Percentiles rank a stretch among this genome's conserved stretches.
phyloP scores from a whole-genome alignment of 1,140 invertebrate genomes.

The Plodia interpunctella region DNA sequence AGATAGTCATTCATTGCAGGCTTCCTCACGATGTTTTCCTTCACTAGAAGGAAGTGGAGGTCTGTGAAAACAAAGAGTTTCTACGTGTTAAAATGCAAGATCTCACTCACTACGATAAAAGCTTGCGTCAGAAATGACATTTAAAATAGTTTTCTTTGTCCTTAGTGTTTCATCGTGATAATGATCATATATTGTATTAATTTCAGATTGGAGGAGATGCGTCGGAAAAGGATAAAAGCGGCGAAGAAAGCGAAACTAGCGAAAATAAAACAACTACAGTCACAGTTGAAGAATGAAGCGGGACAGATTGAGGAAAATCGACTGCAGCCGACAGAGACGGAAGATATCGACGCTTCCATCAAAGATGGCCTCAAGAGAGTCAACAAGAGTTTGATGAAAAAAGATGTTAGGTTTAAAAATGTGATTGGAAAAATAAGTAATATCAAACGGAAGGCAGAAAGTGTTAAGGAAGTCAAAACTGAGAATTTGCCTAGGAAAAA shows the following conservation, averaged over 20 bases:
- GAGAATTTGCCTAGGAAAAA: constrained; percentile 34
- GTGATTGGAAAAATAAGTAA: constrained; percentile 75
- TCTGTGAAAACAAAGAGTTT: too few species aligned
- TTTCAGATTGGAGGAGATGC: constrained; percentile 66
- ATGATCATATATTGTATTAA: too few species aligned
- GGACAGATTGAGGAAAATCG: constrained; percentile 28
- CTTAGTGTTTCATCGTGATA: too few species aligned
- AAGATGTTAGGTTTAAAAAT: constrained; percentile 71
- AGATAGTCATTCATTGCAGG: too few species aligned
- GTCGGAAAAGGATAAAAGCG: constrained; percentile 57
- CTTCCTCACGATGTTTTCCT: too few species aligned
- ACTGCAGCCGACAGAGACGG: constrained; percentile 34
- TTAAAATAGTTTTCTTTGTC: too few species aligned
- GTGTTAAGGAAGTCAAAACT: constrained; percentile 17
- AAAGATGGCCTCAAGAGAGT: constrained; percentile 62
- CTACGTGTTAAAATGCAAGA: too few species aligned
- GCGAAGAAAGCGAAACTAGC: constrained; percentile 67
- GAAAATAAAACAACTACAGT: constrained; percentile 64
- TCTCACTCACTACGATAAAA: too few species aligned
- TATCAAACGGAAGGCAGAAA: constrained; percentile 68
- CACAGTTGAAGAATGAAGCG: constrained; percentile 45
- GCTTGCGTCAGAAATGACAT: too few species aligned
- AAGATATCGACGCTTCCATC: constrained; percentile 51
- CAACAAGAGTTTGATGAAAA: constrained; percentile 69
- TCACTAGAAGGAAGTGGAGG: too few species aligned